Evolutionary conservation across 2,888 invertebrate genomes (phyloP), one percentile per base, ranked within the genome.

Genomic region (Tigriopus californicus): DNA sequence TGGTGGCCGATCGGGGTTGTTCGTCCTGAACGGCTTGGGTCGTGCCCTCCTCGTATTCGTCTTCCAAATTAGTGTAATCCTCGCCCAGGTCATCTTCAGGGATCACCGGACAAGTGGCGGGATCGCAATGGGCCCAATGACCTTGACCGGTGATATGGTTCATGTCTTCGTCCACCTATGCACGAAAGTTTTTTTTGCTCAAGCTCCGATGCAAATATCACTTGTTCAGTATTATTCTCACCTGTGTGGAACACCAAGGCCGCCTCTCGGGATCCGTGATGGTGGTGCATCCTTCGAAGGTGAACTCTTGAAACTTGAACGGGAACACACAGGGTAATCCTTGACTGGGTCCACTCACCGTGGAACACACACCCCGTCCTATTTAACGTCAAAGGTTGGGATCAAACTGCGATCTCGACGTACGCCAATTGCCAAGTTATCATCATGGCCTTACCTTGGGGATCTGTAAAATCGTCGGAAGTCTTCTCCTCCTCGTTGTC

Each of bases 241-340:
- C 44, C n/a, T 22, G 1, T 8, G 46, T 57, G 18, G 57, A 57
- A 20, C 57, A 57, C 57, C 57, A 57, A 41, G 46, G 46, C 10
- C 15, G 40, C 13, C 10, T 15, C 1, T 57, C 46, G 12, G 57
- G 57, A 57, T 57, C 57, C n/a, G 20, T 57, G 13, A 41, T 18
- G 20, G 46, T 46, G 10, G 25, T 57, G 42, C 57, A 57, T 44
- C 44, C 44, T 8, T 51, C 24, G 13, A 22, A 51, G 22, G 8
- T 6, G 22, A 24, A 22, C n/a, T 25, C 25, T 11, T 8, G 22
- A 20, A 22, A 51, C 20, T 18, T 25, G 24, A 51, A 51, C 4
- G 52, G 52, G 33, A 51, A 51, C 15, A 51, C 25, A 22, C 52
- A 51, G 12, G 47, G 47, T 22, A 47, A 22, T 22, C 47, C 47